Conservation (phyloP, 2,888 invertebrate genomes). For the Microctonus aethiopoides region DNA sequence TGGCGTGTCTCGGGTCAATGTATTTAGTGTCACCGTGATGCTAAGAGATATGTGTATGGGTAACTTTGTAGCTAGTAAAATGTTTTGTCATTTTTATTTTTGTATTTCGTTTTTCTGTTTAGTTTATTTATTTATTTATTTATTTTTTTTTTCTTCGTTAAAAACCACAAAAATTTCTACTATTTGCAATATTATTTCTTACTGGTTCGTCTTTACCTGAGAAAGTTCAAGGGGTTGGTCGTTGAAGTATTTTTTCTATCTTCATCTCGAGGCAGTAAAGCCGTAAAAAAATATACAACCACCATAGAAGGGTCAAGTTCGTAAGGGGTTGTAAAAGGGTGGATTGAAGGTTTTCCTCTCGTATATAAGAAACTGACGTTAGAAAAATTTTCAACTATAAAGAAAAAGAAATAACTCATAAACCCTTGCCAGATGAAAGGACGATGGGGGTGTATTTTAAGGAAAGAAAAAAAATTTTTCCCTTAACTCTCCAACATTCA, state of each 20-base stretch:
- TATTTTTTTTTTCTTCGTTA: constrained; percentile 30
- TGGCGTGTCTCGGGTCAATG: constrained; percentile 14
- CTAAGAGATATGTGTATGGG: background rate
- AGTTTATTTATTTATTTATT: background rate
- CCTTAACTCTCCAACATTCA: constrained; percentile 43
- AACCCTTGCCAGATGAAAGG: constrained; percentile 53
- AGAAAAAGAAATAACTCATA: constrained; percentile 49
- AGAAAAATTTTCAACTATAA: constrained; percentile 43
- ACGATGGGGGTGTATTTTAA: background rate
- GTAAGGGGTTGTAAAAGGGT: constrained; percentile 63
- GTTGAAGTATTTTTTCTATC: constrained; percentile 27
- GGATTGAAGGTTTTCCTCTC: constrained; percentile 33
- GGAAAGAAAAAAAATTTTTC: constrained; percentile 4
- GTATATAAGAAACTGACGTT: constrained; percentile 31
- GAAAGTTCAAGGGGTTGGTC: constrained; percentile 50
- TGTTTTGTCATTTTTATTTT: no score
- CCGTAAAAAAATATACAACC: constrained; percentile 56
- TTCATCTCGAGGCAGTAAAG: constrained; percentile 49
- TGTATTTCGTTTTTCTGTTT: background rate
- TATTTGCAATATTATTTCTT: constrained; percentile 48
- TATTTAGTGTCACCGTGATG: constrained; percentile 5
- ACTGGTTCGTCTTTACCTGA: constrained; percentile 39
- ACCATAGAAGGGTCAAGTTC: constrained; percentile 59
- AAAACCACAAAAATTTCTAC: constrained; percentile 57
- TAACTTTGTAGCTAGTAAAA: background rate